Evolutionary conservation across 2,113 vertebrate species (phyloP), one percentile per base, ranked within the genome.

Genomic region (Paradisaea rubra): DNA sequence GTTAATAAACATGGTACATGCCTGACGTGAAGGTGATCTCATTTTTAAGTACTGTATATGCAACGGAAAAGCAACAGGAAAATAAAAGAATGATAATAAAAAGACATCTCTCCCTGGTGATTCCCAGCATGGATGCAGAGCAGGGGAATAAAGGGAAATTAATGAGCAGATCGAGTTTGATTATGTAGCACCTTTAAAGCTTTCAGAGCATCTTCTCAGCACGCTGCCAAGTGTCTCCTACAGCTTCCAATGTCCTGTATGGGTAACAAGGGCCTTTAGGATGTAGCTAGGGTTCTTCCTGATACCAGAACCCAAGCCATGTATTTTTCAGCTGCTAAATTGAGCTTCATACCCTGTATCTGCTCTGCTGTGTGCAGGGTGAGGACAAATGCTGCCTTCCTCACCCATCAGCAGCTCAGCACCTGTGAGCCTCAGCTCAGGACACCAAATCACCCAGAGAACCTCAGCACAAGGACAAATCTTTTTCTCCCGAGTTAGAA

Each of bases 1-100:
- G 96, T 97, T 97, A 97, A 98, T 97, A 97, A 97, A 97, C 89
- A 94, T 97, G 97, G 97, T 97, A 97, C 96, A 97, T 96, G 96
- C 89, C 97, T 96, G 77, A 97, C 1, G 23, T 91, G 94, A 92
- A 94, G 90, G 90, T 92, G 97, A 96, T 91, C 92, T 96, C 94
- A 91, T 97, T 97, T 94, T 93, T 91, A 91, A 95, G 93, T 91
- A 94, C 86, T 97, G 88, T 94, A 94, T 86, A 60, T 57, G 78
- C 91, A 96, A 80, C 2, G 1, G 65, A 76, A 94, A 89, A 96
- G 73, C 79, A 93, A 95, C 5, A 30, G 64, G 53, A 94, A 91
- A 97, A 97, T 97, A 97, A 97, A 98, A 96, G 74, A 74, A 81
- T 92, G 71, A 79, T 91, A 91, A 92, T 60, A 64, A 90, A 93